Percentiles rank a stretch among this genome's conserved stretches.
Conservation (phyloP, 2,113 vertebrate genomes). For the Lampris incognitus region DNA sequence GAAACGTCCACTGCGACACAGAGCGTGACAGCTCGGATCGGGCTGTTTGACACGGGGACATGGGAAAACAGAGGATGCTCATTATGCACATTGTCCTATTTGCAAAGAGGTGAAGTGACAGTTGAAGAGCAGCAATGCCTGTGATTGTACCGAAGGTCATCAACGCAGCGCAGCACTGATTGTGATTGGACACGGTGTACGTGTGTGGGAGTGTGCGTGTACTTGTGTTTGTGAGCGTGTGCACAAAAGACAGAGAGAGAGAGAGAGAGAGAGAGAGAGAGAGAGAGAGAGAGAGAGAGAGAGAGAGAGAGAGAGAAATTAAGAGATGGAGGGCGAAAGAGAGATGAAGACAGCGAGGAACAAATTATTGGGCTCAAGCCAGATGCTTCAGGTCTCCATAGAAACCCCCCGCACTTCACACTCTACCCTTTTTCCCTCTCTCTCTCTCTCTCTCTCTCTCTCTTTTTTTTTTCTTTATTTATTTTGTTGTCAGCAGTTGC, state of each 20-base stretch:
- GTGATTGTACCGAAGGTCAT: conserved; percentile 51
- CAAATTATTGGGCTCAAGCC: conserved; percentile 80
- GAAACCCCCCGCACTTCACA: conserved; percentile 77
- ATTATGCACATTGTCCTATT: background rate
- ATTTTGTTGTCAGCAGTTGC: conserved; percentile 82
- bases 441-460: background rate
- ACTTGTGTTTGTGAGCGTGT: conserved; percentile 28
- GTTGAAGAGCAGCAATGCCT: conserved; percentile 34
- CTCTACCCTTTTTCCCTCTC: conserved; percentile 66
- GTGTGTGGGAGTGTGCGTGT: conserved; percentile 21
- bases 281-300: background rate
- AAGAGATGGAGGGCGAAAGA: conserved; percentile 21
- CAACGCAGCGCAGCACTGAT: background rate
- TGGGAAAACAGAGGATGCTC: background rate
- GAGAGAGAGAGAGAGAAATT: conserved; percentile 3
- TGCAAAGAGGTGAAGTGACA: conserved; percentile 25
- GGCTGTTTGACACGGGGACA: background rate
- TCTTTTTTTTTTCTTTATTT: conserved; percentile 76
- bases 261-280: conserved; percentile 4
- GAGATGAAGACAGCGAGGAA: conserved; percentile 62
- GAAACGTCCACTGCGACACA: background rate
- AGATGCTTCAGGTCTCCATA: conserved; percentile 84
- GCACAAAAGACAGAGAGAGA: background rate
- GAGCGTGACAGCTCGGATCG: background rate
- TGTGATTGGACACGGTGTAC: conserved; percentile 10